Percentiles rank a stretch among this genome's conserved stretches.
Evolutionary conservation across 2,797 vertebrate genomes (phyloP).

Genomic region (Chelidonichthys spinosus): DNA sequence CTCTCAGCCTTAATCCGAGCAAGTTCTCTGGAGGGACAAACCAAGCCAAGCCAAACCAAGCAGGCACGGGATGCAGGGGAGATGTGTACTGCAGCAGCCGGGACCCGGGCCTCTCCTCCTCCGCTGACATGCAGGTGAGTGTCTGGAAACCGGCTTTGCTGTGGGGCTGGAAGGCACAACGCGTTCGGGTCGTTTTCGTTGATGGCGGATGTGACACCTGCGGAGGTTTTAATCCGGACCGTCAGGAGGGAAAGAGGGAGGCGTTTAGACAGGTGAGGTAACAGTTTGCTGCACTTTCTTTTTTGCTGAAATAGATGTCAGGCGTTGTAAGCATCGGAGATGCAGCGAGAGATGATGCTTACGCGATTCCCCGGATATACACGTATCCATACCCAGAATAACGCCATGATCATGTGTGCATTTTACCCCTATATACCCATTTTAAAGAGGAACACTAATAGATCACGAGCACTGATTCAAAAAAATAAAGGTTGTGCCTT

Average conservation of each 20-base stretch:
- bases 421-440: neutral
- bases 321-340: neutral
- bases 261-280: conserved; percentile 41
- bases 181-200: conserved; percentile 18
- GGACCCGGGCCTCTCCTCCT: conserved; percentile 57
- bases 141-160: conserved; percentile 2
- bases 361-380: neutral
- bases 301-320: conserved; percentile 7
- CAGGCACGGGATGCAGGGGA: conserved; percentile 24
- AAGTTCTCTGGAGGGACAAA: conserved; percentile 63
- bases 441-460: conserved; percentile 4
- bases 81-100: conserved; percentile 59
- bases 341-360: neutral
- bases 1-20: conserved; percentile 74
- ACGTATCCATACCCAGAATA: neutral
- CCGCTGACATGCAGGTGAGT: conserved; percentile 76
- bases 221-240: conserved; percentile 15
- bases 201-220: conserved; percentile 64
- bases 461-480: neutral
- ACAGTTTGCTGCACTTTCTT: conserved; percentile 31
- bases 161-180: neutral
- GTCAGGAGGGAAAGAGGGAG: neutral
- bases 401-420: neutral
- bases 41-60: conserved; percentile 39
- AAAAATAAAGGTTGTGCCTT: conserved; percentile 9